These are phyloP conservation scores for Gorsachius magnificus DNA, from an alignment of 2,797 vertebrate species.

Conservation along the genomic window DNA sequence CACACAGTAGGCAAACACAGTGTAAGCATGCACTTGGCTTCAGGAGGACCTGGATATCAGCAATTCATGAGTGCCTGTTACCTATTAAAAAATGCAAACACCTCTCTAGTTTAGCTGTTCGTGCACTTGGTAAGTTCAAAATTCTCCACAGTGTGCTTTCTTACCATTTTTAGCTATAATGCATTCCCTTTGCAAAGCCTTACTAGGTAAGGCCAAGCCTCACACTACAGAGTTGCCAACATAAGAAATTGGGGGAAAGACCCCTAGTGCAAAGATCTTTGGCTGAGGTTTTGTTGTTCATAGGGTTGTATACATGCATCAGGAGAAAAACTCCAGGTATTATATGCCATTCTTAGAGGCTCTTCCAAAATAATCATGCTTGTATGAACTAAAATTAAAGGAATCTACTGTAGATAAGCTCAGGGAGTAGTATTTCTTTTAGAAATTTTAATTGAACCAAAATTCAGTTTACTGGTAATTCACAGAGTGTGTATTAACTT, in stretches of 20 bases:
- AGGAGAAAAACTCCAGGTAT: neutral
- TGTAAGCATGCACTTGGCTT: neutral
- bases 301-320: fast-evolving
- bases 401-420: neutral
- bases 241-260: neutral
- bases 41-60: neutral
- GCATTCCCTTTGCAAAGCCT: neutral
- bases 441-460: neutral
- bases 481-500: neutral
- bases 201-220: neutral
- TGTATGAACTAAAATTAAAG: neutral
- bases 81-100: neutral
- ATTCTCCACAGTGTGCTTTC: neutral
- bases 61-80: neutral
- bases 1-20: neutral
- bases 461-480: neutral
- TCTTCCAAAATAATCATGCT: neutral
- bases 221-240: neutral
- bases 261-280: neutral
- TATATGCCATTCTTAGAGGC: neutral
- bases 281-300: neutral
- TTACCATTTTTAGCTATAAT: neutral
- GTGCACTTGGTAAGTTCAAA: neutral
- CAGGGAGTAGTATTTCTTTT: neutral
- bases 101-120: neutral